Percentiles rank a stretch among this genome's conserved stretches.
Evolutionary conservation across 35 echinoderm and acorn worm genomes (phyloP).

Genomic region (Apostichopus californicus): DNA sequence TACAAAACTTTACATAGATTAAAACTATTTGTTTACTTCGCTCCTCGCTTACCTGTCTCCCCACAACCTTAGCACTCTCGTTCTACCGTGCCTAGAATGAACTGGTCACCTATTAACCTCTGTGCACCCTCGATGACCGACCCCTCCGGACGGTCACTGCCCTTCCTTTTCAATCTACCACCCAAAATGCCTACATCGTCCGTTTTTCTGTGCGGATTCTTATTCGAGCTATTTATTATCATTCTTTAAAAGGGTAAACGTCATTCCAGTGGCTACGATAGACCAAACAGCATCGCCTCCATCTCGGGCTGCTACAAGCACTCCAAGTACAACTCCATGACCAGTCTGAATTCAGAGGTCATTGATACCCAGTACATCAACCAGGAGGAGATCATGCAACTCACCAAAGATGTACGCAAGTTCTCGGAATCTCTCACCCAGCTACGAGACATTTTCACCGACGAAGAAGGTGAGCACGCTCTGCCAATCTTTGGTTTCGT

Average conservation of each 20-base stretch:
- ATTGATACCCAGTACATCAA: conserved; percentile 86
- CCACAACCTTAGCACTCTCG: too few relatives aligned
- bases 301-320: conserved; percentile 56
- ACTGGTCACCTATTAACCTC: too few relatives aligned
- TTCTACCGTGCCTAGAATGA: too few relatives aligned
- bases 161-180: too few relatives aligned
- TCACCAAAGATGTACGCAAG: conserved; percentile 82
- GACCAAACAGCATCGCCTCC: conserved; percentile 74
- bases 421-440: conserved; percentile 84
- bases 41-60: too few relatives aligned
- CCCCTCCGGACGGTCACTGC: too few relatives aligned
- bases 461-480: conserved; percentile 48
- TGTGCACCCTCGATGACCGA: too few relatives aligned
- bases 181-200: too few relatives aligned
- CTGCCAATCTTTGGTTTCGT: not conserved
- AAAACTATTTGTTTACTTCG: too few relatives aligned
- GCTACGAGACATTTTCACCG: conserved; percentile 70
- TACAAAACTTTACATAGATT: too few relatives aligned
- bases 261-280: conserved; percentile 25
- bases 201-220: too few relatives aligned
- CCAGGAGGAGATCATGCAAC: conserved; percentile 92
- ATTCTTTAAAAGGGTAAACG: conserved; percentile 40
- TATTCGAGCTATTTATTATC: too few relatives aligned
- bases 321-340: conserved; percentile 92
- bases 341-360: conserved; percentile 94